Evolutionary conservation across 2,888 invertebrate genomes (phyloP), one percentile per base, ranked within the genome.

Genomic region (Physocephala rufipes): DNA sequence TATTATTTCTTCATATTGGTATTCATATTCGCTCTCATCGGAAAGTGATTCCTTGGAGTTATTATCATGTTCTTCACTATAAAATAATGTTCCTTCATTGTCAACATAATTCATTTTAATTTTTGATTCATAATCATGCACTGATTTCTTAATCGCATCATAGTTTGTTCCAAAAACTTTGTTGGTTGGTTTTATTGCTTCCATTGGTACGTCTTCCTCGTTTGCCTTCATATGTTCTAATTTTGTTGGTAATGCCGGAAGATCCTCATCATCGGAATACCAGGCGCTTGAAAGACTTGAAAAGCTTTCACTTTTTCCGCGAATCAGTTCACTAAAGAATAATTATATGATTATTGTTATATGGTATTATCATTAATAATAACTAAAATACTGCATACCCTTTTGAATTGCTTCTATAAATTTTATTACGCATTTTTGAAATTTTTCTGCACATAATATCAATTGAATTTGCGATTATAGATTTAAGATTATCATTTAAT

Each of bases 221-320:
- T 55, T 47, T 62, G 24, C 28, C 43, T 62, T 62, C 74, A 74
- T 73, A 55, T 74, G 62, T 7, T 73, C 72, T 36, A 74, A 47
- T 28, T 74, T 74, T n/a, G 49, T 72, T 2, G 74, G 74, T 15
- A 74, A 62, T 9, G 15, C 47, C 7, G 72, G 47, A 49, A 55
- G 49, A 3, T 61, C 58, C 36, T 49, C 55, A 49, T 67, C 71
- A 51, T 72, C 72, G 7, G 72, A 71, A 15, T 73, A 67, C 43
- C 71, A 45, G 47, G 28, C 73, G 55, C 74, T 74, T 15, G 71
- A 67, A 19, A 73, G 51, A 49, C 74, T 74, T 16, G 74, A 73
- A 15, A 49, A 21, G 49, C 71, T 73, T 26, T 73, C 70, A 28
- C 67, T 68, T 30, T 71, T 66, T 15, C 59, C 5, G 36, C 36